phyloP scores from a whole-genome alignment of 2,113 vertebrate species.

The Neotoma lepida region DNA sequence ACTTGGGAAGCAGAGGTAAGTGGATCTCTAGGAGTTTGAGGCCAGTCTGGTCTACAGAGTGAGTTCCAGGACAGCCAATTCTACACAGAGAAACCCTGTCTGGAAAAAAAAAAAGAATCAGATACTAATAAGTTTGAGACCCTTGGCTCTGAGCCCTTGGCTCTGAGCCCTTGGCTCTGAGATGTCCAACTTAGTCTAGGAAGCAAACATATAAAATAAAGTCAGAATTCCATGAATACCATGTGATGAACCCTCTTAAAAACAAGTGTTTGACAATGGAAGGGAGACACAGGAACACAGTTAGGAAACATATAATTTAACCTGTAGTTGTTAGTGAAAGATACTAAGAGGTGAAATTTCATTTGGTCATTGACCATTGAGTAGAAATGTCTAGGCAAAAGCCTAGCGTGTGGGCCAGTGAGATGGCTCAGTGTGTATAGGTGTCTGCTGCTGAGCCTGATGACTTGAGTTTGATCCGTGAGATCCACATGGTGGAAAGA shows the following conservation, averaged over 20 bases:
- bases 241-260: not conserved
- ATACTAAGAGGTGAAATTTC: slow-evolving; percentile 17
- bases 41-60: too few relatives aligned
- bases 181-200: not conserved
- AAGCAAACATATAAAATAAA: not conserved
- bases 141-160: not conserved
- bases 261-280: not conserved
- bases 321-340: not conserved
- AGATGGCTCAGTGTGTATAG: not conserved
- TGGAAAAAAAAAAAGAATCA: not conserved
- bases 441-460: not conserved
- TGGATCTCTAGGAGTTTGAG: too few relatives aligned
- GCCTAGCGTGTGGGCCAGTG: not conserved
- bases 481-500: not conserved
- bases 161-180: not conserved
- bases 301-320: not conserved
- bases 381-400: not conserved
- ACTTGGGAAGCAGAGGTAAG: too few relatives aligned
- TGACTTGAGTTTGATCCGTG: not conserved
- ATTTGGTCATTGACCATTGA: slow-evolving; percentile 25
- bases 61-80: too few relatives aligned
- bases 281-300: not conserved
- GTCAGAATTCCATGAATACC: not conserved
- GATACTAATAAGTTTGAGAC: not conserved
- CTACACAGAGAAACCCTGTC: too few relatives aligned